Evolutionary conservation across 2,113 vertebrate species (phyloP), one percentile per base, ranked within the genome.

Genomic region (Chloebia gouldiae): DNA sequence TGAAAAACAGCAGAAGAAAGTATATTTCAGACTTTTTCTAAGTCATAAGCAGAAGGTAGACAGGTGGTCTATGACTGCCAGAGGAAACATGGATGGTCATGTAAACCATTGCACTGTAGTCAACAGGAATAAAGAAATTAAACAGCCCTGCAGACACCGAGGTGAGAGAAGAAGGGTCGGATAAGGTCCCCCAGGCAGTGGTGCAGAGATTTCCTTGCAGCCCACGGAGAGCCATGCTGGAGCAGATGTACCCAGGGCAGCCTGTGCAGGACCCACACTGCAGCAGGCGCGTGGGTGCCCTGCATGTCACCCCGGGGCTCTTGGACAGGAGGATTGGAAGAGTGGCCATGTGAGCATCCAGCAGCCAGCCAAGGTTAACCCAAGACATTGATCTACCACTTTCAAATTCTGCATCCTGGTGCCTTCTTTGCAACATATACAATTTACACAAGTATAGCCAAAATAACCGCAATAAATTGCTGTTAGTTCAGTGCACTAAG

Each of bases 321-420:
- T 13, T 35, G 51, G 24, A 9, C 30, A 59, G 10, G 9, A 23
- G 15, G 3, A 24, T 7, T 19, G 54, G 63, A 21, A n/a, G 15
- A 37, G 31, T 0, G 1, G 6, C 13, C 0, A 0, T 37, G 15
- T 54, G 35, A 39, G 13, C 13, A 61, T 6, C 30, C 7, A 7
- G 25, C 50, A 80, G 49, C 51, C 64, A 61, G 59, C 10, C 44
- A 47, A 47, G 44, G 21, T 30, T n/a, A 56, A 47, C 5, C 6
- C 18, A 33, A 50, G 11, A 27, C 7, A 15, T 20, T 22, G 35
- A 35, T 9, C 30, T 31, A 13, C 9, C 6, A 12, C 28, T 59
- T 82, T 24, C 24, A 56, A 16, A 15, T 44, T 65, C 44, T 61
- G 13, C 15, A 21, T 37, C 19, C 23, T 21, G 25, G 30, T 44